Percentiles rank a stretch among this genome's conserved stretches.
These are phyloP conservation scores for Burhinus bistriatus DNA, from an alignment of 2,113 vertebrate species.

Conservation along the genomic window DNA sequence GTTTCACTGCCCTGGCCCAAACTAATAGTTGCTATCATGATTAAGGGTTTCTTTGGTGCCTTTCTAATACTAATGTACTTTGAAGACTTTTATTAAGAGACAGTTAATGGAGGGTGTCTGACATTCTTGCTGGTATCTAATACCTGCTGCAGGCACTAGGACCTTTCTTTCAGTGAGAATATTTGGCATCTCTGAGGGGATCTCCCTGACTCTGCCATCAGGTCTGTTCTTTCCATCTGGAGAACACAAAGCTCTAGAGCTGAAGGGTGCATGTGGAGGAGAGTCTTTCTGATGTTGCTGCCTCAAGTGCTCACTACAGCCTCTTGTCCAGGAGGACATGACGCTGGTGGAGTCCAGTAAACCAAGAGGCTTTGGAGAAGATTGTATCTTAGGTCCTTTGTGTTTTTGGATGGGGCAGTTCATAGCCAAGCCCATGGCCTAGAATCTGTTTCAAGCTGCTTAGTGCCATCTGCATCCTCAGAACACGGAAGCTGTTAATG, in stretches of 20 bases:
- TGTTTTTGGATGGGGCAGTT: not conserved
- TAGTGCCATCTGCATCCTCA: not conserved
- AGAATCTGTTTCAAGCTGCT: not conserved
- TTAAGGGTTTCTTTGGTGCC: conserved; percentile 23
- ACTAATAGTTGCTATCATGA: not conserved
- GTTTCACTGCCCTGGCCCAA: conserved; percentile 24
- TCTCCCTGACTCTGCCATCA: not conserved
- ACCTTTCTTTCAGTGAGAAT: not conserved
- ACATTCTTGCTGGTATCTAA: not conserved
- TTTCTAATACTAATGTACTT: not conserved
- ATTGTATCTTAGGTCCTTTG: not conserved
- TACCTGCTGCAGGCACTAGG: not conserved
- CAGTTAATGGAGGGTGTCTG: not conserved
- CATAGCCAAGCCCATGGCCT: not conserved
- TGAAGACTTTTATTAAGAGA: not conserved
- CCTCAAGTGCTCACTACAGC: not conserved
- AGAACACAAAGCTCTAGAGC: not conserved
- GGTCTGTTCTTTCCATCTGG: not conserved
- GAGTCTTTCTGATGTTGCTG: not conserved
- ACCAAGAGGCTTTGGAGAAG: not conserved
- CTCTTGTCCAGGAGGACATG: not conserved
- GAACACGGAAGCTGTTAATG: not conserved
- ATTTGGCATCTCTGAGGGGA: not conserved
- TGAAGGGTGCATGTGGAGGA: not conserved
- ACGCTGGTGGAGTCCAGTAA: not conserved